These are phyloP conservation scores for Gasterosteus aculeatus DNA, from an alignment of 2,113 vertebrate species.

Conservation along the genomic window DNA sequence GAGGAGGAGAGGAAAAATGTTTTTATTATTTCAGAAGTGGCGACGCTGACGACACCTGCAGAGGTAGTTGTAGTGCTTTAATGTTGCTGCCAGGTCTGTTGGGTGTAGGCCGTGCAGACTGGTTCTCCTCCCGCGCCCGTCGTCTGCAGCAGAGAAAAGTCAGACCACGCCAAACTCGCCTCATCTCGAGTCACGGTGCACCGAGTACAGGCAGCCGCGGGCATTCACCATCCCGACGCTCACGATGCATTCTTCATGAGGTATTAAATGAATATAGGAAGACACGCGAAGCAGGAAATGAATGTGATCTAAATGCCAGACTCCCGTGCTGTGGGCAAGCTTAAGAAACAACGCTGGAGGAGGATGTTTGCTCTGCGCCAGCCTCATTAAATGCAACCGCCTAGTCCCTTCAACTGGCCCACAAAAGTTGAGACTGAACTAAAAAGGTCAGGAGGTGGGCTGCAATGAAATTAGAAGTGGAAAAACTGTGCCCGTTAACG, in stretches of 20 bases:
- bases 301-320: slow-evolving; percentile 79
- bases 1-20: slow-evolving; percentile 16
- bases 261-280: slow-evolving; percentile 78
- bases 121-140: slow-evolving; percentile 42
- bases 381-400: slow-evolving; percentile 79
- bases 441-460: slow-evolving; percentile 75
- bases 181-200: slow-evolving; percentile 60
- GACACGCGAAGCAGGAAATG: slow-evolving; percentile 68
- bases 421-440: slow-evolving; percentile 69
- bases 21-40: slow-evolving; percentile 21
- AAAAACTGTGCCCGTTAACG: slow-evolving; percentile 64
- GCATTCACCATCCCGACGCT: slow-evolving; percentile 60
- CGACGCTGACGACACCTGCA: slow-evolving; percentile 51
- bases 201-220: slow-evolving; percentile 55
- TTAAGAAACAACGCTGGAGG: slow-evolving; percentile 60
- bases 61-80: slow-evolving; percentile 50
- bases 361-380: slow-evolving; percentile 76
- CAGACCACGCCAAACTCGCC: slow-evolving; percentile 50
- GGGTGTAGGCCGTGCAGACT: slow-evolving; percentile 41
- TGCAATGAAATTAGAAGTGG: slow-evolving; percentile 75
- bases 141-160: slow-evolving; percentile 54
- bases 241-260: slow-evolving; percentile 76
- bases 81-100: slow-evolving; percentile 48
- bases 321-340: slow-evolving; percentile 48
- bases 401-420: slow-evolving; percentile 55